Evolutionary conservation across 2,113 vertebrate species (phyloP).

Genomic region (Chiloscyllium plagiosum): DNA sequence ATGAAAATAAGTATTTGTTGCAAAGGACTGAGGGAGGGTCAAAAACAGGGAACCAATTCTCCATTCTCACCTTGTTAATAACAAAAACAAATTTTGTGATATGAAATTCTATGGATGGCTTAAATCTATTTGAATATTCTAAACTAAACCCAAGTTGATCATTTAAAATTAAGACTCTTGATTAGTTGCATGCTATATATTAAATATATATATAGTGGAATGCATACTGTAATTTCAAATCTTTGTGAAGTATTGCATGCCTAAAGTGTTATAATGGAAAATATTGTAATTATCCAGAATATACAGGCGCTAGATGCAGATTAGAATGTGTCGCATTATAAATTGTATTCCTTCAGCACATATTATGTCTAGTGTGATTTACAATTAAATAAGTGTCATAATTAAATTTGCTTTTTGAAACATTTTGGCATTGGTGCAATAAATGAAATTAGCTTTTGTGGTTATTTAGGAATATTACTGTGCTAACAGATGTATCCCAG

Average conservation of each 20-base stretch:
- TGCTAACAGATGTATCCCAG: constrained; percentile 10
- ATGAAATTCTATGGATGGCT: not conserved
- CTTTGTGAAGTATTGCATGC: not conserved
- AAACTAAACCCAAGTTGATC: not conserved
- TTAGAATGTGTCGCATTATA: not conserved
- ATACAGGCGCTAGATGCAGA: not conserved
- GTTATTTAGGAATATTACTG: constrained; percentile 19
- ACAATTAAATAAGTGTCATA: constrained; percentile 22
- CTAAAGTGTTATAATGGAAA: not conserved
- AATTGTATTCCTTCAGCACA: not conserved
- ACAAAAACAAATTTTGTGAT: not conserved
- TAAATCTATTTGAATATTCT: not conserved
- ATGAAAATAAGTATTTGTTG: too few species aligned
- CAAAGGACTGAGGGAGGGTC: too few species aligned
- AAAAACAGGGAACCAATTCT: too few species aligned
- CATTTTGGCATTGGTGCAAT: not conserved
- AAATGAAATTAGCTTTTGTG: constrained; percentile 18
- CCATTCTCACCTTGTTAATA: too few species aligned
- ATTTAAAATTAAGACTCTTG: not conserved
- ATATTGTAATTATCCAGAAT: not conserved
- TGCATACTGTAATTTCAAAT: not conserved
- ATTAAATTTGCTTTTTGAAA: constrained; percentile 7
- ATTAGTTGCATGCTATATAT: not conserved
- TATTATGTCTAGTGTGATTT: not conserved
- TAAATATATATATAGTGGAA: not conserved